phyloP scores from a whole-genome alignment of 2,888 invertebrate genomes.

The Hylaea fasciaria region DNA sequence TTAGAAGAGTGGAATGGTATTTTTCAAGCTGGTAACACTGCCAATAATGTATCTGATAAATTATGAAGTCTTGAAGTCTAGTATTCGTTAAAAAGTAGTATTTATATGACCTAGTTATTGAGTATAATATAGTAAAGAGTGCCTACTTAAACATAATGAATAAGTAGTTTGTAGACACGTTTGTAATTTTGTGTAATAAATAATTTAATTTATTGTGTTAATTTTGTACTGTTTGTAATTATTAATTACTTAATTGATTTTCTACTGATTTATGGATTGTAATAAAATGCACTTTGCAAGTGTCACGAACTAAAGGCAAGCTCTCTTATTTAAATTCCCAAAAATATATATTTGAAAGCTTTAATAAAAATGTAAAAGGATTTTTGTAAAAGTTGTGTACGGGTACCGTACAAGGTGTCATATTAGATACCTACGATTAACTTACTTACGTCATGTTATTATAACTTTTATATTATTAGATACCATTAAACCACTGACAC shows the following conservation, averaged over 20 bases:
- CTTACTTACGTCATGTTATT: no score
- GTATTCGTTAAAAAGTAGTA: background rate
- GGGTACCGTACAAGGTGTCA: no score
- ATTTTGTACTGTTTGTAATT: slow-evolving; percentile 47
- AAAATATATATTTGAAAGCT: slow-evolving; percentile 1
- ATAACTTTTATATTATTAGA: no score
- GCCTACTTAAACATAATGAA: slow-evolving; percentile 38
- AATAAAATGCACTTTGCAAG: slow-evolving; percentile 80
- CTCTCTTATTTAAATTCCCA: slow-evolving; percentile 46
- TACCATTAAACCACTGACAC: no score
- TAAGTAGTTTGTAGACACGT: slow-evolving; percentile 43
- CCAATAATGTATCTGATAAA: background rate
- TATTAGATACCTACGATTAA: no score
- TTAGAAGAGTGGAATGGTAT: no score
- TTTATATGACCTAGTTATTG: background rate
- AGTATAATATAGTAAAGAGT: slow-evolving; percentile 26
- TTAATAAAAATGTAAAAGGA: no score
- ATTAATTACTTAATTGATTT: slow-evolving; percentile 58
- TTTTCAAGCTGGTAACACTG: background rate
- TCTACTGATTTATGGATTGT: slow-evolving; percentile 71
- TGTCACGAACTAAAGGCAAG: slow-evolving; percentile 59
- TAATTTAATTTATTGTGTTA: slow-evolving; percentile 72
- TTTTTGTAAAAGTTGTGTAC: no score
- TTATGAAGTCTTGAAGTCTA: background rate
- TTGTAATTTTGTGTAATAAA: slow-evolving; percentile 58